A percentile compares a stretch with the other conserved stretches of the same genome.
These are phyloP conservation scores for Lontra canadensis DNA, from an alignment of 2,113 vertebrate genomes.

Conservation along the genomic window DNA sequence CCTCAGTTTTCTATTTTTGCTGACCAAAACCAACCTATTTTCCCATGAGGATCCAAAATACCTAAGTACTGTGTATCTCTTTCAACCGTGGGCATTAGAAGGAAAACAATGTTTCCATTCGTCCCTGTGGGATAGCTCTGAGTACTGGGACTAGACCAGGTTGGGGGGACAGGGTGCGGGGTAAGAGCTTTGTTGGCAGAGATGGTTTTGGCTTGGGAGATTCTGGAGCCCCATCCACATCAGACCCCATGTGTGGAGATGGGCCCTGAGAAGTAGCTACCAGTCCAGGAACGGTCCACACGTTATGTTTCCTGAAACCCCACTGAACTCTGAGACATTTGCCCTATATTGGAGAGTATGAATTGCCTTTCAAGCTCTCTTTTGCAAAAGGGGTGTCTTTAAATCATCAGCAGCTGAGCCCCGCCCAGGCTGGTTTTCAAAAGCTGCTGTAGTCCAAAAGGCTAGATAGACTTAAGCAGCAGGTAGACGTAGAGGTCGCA, in stretches of 20 bases:
- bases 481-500: not conserved
- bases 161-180: too few relatives aligned
- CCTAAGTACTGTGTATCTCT: not conserved
- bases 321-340: not conserved
- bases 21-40: conserved; percentile 27
- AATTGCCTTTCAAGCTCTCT: conserved; percentile 1
- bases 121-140: not conserved
- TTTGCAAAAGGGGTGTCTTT: not conserved
- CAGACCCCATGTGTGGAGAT: not conserved
- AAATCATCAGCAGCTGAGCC: not conserved
- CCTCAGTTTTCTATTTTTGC: conserved; percentile 19
- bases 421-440: not conserved
- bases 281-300: not conserved
- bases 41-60: conserved; percentile 2
- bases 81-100: not conserved
- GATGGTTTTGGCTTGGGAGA: not conserved
- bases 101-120: not conserved
- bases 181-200: not conserved
- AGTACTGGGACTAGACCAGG: not conserved
- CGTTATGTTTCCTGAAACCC: not conserved
- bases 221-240: not conserved
- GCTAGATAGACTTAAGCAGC: not conserved
- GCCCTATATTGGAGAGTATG: not conserved
- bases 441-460: not conserved
- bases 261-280: not conserved